Evolutionary conservation across 2,113 vertebrate species (phyloP).

Genomic region (Ardeotis arabs): DNA sequence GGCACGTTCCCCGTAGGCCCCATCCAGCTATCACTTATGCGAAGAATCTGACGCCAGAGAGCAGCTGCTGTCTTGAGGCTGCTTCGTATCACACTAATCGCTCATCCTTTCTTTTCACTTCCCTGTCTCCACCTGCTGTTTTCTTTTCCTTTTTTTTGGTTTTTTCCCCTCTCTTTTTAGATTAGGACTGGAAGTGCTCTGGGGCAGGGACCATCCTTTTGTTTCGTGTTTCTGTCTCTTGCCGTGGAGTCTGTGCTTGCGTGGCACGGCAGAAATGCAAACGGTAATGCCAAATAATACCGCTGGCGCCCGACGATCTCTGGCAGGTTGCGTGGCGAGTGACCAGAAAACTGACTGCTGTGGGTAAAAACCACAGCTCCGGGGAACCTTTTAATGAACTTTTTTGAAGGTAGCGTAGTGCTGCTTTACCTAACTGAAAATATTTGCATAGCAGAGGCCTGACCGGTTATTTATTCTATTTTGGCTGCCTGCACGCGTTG

Average conservation of each 20-base stretch:
- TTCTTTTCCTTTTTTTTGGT: background rate
- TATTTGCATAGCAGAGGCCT: background rate
- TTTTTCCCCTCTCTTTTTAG: background rate
- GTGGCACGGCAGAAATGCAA: background rate
- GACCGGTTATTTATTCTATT: background rate
- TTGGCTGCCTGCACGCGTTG: background rate
- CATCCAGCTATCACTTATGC: slow-evolving; percentile 20
- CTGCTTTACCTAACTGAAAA: background rate
- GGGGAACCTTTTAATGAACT: background rate
- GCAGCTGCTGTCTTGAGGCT: slow-evolving; percentile 37
- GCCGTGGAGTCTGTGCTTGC: background rate
- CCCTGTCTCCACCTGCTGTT: slow-evolving; percentile 56
- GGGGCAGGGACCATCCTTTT: background rate
- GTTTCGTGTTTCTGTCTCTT: background rate
- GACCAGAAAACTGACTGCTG: background rate
- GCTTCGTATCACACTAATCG: slow-evolving; percentile 9
- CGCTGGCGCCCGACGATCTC: background rate
- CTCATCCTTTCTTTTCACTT: slow-evolving; percentile 30
- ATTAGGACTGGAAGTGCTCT: background rate
- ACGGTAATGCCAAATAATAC: background rate
- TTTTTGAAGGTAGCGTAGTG: background rate
- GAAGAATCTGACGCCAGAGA: slow-evolving; percentile 14
- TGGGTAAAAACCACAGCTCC: slow-evolving; percentile 4
- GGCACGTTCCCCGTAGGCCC: slow-evolving; percentile 11
- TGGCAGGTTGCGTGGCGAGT: background rate